Evolutionary conservation across 2,888 invertebrate genomes (phyloP), one percentile per base, ranked within the genome.

Genomic region (Euzophera pinguis): DNA sequence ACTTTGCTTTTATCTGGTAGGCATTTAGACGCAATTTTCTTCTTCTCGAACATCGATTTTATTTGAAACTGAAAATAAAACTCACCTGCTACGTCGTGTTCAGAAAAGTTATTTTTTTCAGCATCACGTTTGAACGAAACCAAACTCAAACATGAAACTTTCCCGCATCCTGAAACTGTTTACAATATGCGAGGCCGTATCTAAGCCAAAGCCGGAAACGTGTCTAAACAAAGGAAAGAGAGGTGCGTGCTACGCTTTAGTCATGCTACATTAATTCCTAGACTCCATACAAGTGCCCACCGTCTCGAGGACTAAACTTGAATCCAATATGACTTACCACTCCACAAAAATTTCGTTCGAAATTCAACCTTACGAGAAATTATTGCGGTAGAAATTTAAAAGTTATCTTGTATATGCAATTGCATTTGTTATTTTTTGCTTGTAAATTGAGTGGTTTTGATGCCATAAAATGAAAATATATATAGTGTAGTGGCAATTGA

Each of bases 261-360:
- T 74, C 78, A 81, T 69, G 80, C 73, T 68, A 80, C 85, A 86
- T 86, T 88, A 85, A 86, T 86, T 82, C 75, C 81, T 83, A 84
- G 84, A 81, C 83, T 81, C 70, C 60, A 71, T 65, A 69, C 73
- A 73, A 80, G 77, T 76, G 81, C 82, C 81, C 80, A 80, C 79
- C 76, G 83, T 85, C 86, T 85, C 81, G 78, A 84, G 86, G 69
- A 68, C 63, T 17, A 4, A 53, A 38, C 34, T 47, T 47, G 50
- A 59, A 27, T 50, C 34, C 50, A 59, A 63, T 75, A 71, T 34
- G 56, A 6, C 57, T 1, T 56, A 67, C n/a, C 32, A 35, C 52
- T 34, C 52, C 34, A 16, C 6, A 42, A 35, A n/a, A 17, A 1
- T 6, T 12, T 1, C 32, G 47, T 1, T 1, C n/a, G 4, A 59